Conservation (phyloP, 2,888 invertebrate species). For the Laothoe populi region DNA sequence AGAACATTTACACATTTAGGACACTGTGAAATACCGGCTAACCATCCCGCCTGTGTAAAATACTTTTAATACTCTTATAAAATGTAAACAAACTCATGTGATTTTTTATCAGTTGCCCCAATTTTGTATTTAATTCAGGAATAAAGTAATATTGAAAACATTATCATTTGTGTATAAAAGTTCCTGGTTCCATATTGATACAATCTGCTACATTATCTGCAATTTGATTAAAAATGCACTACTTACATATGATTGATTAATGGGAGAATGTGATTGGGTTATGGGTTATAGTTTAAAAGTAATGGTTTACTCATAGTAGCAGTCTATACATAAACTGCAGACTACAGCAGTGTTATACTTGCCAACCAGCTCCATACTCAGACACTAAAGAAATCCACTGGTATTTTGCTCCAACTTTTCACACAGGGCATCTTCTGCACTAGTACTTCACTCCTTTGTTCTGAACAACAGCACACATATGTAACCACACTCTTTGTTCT, state of each 20-base stretch:
- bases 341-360: background rate
- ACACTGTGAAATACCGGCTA: no score
- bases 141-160: no score
- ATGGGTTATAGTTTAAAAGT: background rate
- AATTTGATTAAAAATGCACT: background rate
- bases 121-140: no score
- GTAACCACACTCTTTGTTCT: slow-evolving; percentile 48
- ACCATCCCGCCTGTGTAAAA: no score
- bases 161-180: no score
- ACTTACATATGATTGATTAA: background rate
- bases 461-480: slow-evolving; percentile 15
- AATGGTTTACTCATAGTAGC: background rate
- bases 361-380: slow-evolving; percentile 24
- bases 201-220: background rate
- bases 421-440: slow-evolving; percentile 1
- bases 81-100: no score
- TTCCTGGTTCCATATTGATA: no score
- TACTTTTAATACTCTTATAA: no score
- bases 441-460: slow-evolving; percentile 33
- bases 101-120: no score
- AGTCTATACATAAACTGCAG: background rate
- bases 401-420: slow-evolving; percentile 1
- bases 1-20: no score
- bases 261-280: no score
- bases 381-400: background rate